Base-by-base conservation (phyloP, 2,113 vertebrate genomes). In the Sciurus niger region DNA sequence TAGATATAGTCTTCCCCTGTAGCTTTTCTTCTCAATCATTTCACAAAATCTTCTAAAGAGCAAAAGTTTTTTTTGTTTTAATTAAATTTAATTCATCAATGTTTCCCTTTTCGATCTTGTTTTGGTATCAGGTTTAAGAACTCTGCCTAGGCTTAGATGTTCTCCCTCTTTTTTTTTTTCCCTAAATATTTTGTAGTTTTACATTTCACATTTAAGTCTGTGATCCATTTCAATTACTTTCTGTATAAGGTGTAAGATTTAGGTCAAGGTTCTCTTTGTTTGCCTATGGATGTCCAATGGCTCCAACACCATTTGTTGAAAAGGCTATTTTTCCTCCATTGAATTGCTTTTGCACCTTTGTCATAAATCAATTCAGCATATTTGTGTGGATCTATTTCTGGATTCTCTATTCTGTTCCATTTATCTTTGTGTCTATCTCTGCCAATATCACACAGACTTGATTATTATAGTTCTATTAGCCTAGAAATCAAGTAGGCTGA, bases 321-420 rank as follows among this genome's bases (percentile, higher is more conserved):
- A 93, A 95, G 80, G 43, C 16, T 83, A 60, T 92, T 96, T 97
- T 74, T 91, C 70, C 72, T 80, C 58, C 37, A 89, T 79, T 96
- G 84, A 96, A 77, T 72, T 93, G 84, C 77, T 90, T 97, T 93
- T 90, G 65, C 7, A 90, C 53, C 67, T 93, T 95, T 88, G 92
- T 90, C 84, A 72, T 80, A 93, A 95, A 93, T 93, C 90, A 95
- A 48, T 96, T 95, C 53, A 46, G 76, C 79, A 77, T 95, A 96
- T 95, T 96, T 84, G 65, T 97, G 70, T 79, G 67, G 17, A n/a
- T 93, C 83, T 90, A 80, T 96, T 95, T 93, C 91, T 90, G 67
- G 84, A 94, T 88, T 94, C 51, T 95, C 87, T 87, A 11, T 73
- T 77, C 40, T 93, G 13, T 78, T 80, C 83, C 58, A 97, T 95